Base-by-base conservation (phyloP, 2,113 vertebrate species). In the Heloderma charlesbogerti region DNA sequence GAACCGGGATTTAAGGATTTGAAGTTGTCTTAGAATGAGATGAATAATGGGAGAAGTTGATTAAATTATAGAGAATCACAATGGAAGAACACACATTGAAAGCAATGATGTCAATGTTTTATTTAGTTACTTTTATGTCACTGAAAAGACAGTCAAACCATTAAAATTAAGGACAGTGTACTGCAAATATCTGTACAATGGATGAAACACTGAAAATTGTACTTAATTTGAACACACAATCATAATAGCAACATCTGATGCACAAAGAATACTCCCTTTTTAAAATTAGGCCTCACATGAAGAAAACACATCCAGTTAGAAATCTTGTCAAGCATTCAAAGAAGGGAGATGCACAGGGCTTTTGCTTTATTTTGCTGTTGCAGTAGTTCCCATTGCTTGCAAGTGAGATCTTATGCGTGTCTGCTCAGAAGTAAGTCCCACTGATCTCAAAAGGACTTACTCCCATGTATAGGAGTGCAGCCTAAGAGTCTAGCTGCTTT, bases 61-160 rank as follows among this genome's bases (percentile, higher is more conserved):
- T 89, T 93, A 63, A 25, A 90, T 90, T 75, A 86, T 83, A 40
- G 7, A 57, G 40, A 37, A 43, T 22, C 16, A 57, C 22, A 77
- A 85, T 90, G 3, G 13, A 88, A 87, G 27, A 81, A 34, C 43
- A 94, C 92, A 57, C 93, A 89, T 87, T 77, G 16, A 93, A 90
- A 88, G 18, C 13, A 77, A 85, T 15, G 89, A 77, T 92, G 95
- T 95, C 95, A 94, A 97, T 94, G 87, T 89, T 97, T 96, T 97
- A 97, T 97, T 97, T 97, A 96, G 97, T 97, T 97, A 96, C 95
- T 96, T 97, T 95, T 95, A 89, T 96, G 94, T 96, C 89, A 94
- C 96, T 97, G 95, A 91, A 88, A 94, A 97, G 95, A 94, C 95
- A 94, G 96, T 95, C 95, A 97, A 96, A 96, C 86, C 89, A 96